Evolutionary conservation across 2,113 vertebrate species (phyloP).

Genomic region (Pleuronectes platessa): DNA sequence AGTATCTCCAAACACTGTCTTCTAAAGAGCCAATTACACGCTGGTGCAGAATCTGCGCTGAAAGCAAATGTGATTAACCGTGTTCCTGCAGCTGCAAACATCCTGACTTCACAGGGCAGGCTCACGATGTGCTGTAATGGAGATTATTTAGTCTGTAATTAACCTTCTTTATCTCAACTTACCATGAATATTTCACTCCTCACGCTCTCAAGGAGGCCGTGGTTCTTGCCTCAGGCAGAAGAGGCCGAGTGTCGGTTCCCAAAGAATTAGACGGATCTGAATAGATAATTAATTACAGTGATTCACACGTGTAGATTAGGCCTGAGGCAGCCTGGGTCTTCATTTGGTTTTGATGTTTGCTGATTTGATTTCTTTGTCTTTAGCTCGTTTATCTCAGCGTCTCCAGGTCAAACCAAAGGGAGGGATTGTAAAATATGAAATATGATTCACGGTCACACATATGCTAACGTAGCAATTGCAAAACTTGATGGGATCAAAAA

Average conservation of each 20-base stretch:
- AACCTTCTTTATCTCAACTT: constrained; percentile 24
- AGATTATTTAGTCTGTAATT: constrained; percentile 20
- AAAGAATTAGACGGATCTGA: not conserved
- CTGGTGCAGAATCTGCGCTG: not conserved
- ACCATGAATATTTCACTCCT: constrained; percentile 9
- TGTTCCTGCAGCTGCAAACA: not conserved
- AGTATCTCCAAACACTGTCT: not conserved
- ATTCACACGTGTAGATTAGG: no score
- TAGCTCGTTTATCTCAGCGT: no score
- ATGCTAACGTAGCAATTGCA: no score
- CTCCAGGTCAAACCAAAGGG: no score
- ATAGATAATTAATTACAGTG: not conserved
- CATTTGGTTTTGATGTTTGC: no score
- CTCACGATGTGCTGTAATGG: not conserved
- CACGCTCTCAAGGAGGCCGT: not conserved
- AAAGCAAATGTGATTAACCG: constrained; percentile 10
- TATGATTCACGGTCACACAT: no score
- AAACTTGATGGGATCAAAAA: no score
- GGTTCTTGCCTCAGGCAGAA: not conserved
- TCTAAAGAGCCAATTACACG: constrained; percentile 7
- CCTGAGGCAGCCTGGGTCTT: no score
- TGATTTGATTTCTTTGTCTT: not conserved
- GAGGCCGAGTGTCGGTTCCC: not conserved
- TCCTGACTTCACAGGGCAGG: constrained; percentile 8
- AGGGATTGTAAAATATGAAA: no score